A percentile compares a stretch with the other conserved stretches of the same genome.
Conservation (phyloP, 1,140 invertebrate species). For the Trachymyrmex septentrionalis region DNA sequence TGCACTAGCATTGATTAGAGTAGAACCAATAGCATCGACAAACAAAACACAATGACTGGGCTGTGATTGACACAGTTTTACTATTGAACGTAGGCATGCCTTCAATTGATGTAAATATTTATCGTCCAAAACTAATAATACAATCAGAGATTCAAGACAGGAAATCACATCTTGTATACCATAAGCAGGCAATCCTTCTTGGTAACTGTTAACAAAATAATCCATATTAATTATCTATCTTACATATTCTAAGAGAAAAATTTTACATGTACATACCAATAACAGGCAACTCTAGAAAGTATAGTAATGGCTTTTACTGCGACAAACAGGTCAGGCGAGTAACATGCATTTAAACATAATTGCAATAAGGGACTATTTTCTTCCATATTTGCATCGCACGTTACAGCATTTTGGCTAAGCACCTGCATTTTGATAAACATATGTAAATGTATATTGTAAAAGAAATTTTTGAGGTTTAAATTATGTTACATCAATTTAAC, state of each 20-base stretch:
- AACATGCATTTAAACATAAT: slow-evolving; percentile 86
- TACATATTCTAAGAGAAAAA: background rate
- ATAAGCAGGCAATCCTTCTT: slow-evolving; percentile 89
- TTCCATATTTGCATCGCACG: slow-evolving; percentile 84
- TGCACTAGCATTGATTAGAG: slow-evolving; percentile 84
- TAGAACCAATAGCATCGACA: slow-evolving; percentile 89
- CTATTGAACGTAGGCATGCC: slow-evolving; percentile 90
- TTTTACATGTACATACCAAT: slow-evolving; percentile 85
- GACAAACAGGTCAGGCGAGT: slow-evolving; percentile 89
- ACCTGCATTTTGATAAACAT: slow-evolving; percentile 74
- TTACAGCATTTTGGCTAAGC: slow-evolving; percentile 84
- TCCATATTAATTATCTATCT: background rate
- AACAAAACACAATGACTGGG: slow-evolving; percentile 89
- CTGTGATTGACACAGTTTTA: slow-evolving; percentile 89
- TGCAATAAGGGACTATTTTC: slow-evolving; percentile 82
- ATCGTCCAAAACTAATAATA: slow-evolving; percentile 87
- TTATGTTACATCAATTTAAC: slow-evolving; percentile 21
- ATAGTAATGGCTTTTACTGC: slow-evolving; percentile 91
- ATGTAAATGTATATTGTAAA: slow-evolving; percentile 2
- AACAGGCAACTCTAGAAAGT: slow-evolving; percentile 89
- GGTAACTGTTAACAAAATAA: slow-evolving; percentile 87
- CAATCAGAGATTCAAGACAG: slow-evolving; percentile 90
- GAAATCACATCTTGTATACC: slow-evolving; percentile 89
- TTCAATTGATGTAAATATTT: slow-evolving; percentile 88
- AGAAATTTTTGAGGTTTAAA: slow-evolving; percentile 16